Evolutionary conservation across 2,797 vertebrate species (phyloP), one percentile per base, ranked within the genome.

Genomic region (Selene dorsalis): DNA sequence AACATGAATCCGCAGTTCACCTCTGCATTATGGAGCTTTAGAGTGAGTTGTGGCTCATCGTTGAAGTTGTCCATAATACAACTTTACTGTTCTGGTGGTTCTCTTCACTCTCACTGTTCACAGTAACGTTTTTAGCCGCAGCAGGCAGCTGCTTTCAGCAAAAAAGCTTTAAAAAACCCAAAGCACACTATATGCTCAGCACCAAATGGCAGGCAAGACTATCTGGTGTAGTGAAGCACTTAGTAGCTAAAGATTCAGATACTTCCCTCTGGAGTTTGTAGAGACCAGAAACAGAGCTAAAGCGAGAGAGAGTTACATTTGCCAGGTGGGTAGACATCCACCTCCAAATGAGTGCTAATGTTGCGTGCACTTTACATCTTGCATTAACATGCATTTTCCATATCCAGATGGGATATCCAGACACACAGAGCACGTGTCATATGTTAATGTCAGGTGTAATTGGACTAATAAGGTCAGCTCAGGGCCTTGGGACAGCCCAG

Each of bases 401-500:
- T 43, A 43, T 62, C 39, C 43, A 64, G 22, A 47, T 7, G 66
- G 9, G 20, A 66, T 43, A 55, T 62, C 11, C 18, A 32, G 2
- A 53, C 48, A 38, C 47, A 67, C 16, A 50, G 14, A 45, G 60
- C 4, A 12, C 22, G 14, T 41, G 35, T 41, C 57, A 22, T 20
- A 62, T 48, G 7, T 41, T 47, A n/a, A 59, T 71, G 9, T 6
- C 24, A 26, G 70, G 16, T 63, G 39, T 52, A 58, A 30, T 9
- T 4, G 1, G 26, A 28, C 11, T 48, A 43, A 71, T 20, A 11
- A 10, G 62, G 17, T 55, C 32, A 43, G 16, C 50, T 72, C 18
- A 75, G 50, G 68, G 5, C 5, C 50, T 72, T 13, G 73, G 56
- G 69, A 8, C 7, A 35, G 32, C 32, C 32, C 32, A 35, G 32